Evolutionary conservation across 2,888 invertebrate genomes (phyloP).

Genomic region (Balanococcus diminutus): DNA sequence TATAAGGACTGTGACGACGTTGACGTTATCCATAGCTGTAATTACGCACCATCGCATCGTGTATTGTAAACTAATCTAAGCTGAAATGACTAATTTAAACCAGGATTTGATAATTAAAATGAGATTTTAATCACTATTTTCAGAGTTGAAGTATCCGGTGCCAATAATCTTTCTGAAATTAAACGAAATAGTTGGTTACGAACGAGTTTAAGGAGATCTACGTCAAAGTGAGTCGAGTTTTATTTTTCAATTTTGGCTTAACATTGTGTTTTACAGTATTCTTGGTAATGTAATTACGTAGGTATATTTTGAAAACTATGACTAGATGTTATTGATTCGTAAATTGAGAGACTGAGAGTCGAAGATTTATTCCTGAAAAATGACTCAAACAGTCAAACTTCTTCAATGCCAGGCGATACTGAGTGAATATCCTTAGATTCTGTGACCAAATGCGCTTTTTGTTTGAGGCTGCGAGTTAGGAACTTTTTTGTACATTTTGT

Average conservation of each 20-base stretch:
- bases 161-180: slow-evolving; percentile 55
- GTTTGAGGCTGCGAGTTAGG: too few relatives aligned
- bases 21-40: neutral
- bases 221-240: slow-evolving; percentile 70
- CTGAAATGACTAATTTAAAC: neutral
- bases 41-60: neutral
- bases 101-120: neutral
- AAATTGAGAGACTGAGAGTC: too few relatives aligned
- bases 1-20: neutral
- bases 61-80: neutral
- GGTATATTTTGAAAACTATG: too few relatives aligned
- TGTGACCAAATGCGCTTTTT: too few relatives aligned
- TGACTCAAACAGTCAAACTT: too few relatives aligned
- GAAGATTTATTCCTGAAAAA: too few relatives aligned
- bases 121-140: neutral
- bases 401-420: too few relatives aligned
- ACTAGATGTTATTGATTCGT: too few relatives aligned
- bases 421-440: too few relatives aligned
- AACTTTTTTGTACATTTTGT: too few relatives aligned
- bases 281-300: too few relatives aligned
- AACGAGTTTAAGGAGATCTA: slow-evolving; percentile 80
- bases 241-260: neutral
- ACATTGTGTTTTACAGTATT: too few relatives aligned
- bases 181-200: slow-evolving; percentile 81
- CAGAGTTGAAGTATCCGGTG: slow-evolving; percentile 34